These are phyloP conservation scores for Noturus placidus DNA, from an alignment of 2,113 vertebrate genomes.

Conservation along the genomic window DNA sequence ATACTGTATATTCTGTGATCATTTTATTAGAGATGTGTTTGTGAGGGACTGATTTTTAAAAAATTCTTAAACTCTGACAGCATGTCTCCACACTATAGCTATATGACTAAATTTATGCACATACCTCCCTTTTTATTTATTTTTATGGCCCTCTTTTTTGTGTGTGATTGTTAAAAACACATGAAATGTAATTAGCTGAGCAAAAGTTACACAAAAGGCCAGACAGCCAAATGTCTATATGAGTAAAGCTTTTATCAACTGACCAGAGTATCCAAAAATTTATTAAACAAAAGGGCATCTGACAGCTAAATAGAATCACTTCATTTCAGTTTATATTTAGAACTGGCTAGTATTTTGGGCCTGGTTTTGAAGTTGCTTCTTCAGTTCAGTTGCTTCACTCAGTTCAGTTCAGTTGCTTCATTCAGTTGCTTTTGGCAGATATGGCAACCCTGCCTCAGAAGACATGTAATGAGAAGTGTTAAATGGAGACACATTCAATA, in stretches of 20 bases:
- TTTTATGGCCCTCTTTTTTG: neutral
- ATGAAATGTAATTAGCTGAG: neutral
- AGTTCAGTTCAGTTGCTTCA: no score
- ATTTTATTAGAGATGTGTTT: neutral
- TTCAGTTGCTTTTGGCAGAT: neutral
- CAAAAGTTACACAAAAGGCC: neutral
- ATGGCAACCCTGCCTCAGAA: neutral
- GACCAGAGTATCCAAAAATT: neutral
- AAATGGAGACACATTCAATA: neutral
- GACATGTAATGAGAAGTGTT: neutral
- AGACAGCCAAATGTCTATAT: neutral
- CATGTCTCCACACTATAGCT: neutral
- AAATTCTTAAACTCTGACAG: neutral
- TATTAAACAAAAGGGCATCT: neutral
- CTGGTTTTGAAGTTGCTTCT: neutral
- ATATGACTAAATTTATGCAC: neutral
- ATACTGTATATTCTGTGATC: no score
- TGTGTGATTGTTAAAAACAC: neutral
- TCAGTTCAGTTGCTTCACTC: no score
- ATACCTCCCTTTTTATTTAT: neutral
- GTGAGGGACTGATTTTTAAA: neutral
- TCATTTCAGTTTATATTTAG: neutral
- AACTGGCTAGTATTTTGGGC: neutral
- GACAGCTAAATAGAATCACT: neutral
- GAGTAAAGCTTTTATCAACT: neutral